Evolutionary conservation across 2,888 invertebrate genomes (phyloP), one percentile per base, ranked within the genome.

Genomic region (Anoplius nigerrimus): DNA sequence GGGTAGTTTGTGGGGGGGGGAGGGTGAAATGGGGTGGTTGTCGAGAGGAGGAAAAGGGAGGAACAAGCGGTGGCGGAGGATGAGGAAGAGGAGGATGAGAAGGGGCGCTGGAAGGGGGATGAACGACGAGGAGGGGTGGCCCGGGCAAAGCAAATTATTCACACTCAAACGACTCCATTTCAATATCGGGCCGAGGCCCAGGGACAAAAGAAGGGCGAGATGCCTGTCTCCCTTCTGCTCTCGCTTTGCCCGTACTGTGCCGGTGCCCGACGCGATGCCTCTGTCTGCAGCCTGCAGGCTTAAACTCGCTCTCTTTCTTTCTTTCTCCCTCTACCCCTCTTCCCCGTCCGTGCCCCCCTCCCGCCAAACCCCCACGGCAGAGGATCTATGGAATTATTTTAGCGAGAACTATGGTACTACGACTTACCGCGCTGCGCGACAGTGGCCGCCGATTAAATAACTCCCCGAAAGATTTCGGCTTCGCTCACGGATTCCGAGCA

Each of bases 151-250:
- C 91, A 91, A 91, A 92, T 93, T 92, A 92, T 90, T 92, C 90
- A 92, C 92, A 91, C 91, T 91, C 91, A 92, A 92, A 92, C 91
- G 92, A 92, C 91, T 92, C 92, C 92, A 92, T 92, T 92, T 92
- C 92, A 92, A 92, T 91, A 91, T 90, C 91, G 90, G 90, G 82
- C 86, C 86, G 82, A 82, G 82, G 82, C 79, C 86, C 83, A 87
- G 87, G 88, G 90, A 91, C 91, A 91, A 91, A 91, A 91, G 91
- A 91, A 90, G 90, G 90, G 90, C 89, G 90, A 89, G 88, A 88
- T 87, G 86, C 85, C 87, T 87, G 87, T 85, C 86, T 87, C 88
- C 86, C 86, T 88, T 84, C 80, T 85, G 84, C 86, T 82, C 81
- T 86, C 82, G 83, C 86, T 85, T 84, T 80, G 81, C 82, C n/a